A percentile compares a stretch with the other conserved stretches of the same genome.
These are phyloP conservation scores for Syrista parreyssii DNA, from an alignment of 2,888 invertebrate species.

Conservation along the genomic window DNA sequence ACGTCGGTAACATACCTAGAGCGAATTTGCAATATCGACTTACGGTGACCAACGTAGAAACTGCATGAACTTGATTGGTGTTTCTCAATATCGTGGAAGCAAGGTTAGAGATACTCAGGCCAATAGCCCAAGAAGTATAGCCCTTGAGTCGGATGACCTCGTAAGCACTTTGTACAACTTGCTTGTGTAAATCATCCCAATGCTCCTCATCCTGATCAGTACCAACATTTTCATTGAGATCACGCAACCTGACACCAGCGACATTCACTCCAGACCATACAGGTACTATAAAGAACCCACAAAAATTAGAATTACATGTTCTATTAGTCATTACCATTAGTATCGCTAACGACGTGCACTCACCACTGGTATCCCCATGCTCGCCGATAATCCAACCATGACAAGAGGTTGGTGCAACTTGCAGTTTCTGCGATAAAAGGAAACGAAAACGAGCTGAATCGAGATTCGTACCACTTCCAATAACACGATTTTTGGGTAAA, in stretches of 20 bases:
- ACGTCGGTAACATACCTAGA: neutral
- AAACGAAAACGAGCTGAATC: conserved; percentile 93
- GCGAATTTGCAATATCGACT: conserved; percentile 37
- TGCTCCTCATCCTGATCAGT: conserved; percentile 79
- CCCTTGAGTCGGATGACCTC: conserved; percentile 90
- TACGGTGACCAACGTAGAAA: conserved; percentile 83
- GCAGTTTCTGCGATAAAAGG: conserved; percentile 83
- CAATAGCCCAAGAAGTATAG: conserved; percentile 93
- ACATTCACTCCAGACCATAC: conserved; percentile 96
- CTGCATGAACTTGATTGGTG: conserved; percentile 79
- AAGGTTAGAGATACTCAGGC: conserved; percentile 80
- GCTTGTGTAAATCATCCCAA: conserved; percentile 82
- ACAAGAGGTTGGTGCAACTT: conserved; percentile 84
- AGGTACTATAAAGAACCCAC: conserved; percentile 72
- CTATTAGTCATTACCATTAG: neutral
- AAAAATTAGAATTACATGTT: neutral
- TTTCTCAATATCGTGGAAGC: conserved; percentile 80
- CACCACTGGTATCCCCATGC: conserved; percentile 90
- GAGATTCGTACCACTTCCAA: conserved; percentile 93
- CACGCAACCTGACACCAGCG: conserved; percentile 86
- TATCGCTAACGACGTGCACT: conserved; percentile 31
- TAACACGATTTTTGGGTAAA: conserved; percentile 85
- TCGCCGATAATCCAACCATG: conserved; percentile 96
- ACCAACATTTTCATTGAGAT: conserved; percentile 81
- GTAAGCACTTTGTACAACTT: conserved; percentile 88